Percentiles rank a stretch among this genome's conserved stretches.
phyloP scores from a whole-genome alignment of 2,113 vertebrate species.

The Hyperoodon ampullatus region DNA sequence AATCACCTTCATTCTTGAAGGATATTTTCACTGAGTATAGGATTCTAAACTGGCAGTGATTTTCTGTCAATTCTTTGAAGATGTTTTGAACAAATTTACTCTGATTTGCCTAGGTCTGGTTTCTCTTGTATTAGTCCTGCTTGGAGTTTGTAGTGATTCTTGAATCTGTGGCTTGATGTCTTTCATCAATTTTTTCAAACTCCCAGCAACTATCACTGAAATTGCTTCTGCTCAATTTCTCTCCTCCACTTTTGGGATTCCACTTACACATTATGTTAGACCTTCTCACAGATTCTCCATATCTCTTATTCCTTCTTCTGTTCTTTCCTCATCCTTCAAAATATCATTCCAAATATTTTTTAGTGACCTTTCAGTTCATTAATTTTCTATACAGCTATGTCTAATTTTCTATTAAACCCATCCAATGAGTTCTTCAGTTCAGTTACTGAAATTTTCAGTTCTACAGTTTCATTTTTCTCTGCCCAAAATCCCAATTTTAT shows the following conservation, averaged over 20 bases:
- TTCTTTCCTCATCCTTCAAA: not conserved
- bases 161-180: not conserved
- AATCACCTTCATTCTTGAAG: not conserved
- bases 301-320: not conserved
- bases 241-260: not conserved
- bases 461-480: conserved; percentile 20
- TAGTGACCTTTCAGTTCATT: not conserved
- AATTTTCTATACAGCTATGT: not conserved
- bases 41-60: not conserved
- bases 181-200: conserved; percentile 43
- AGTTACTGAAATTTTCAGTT: not conserved
- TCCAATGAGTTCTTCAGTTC: conserved; percentile 23
- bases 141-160: conserved; percentile 6
- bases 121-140: not conserved
- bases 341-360: not conserved
- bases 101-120: not conserved
- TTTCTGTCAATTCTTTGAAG: not conserved
- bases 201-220: not conserved
- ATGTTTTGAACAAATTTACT: not conserved
- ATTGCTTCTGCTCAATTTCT: not conserved
- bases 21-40: not conserved
- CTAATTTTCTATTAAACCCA: not conserved
- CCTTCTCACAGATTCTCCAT: not conserved
- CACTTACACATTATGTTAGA: not conserved
- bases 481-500: not conserved